Evolutionary conservation across 1,140 invertebrate species (phyloP).

Genomic region (Drosophila lini): DNA sequence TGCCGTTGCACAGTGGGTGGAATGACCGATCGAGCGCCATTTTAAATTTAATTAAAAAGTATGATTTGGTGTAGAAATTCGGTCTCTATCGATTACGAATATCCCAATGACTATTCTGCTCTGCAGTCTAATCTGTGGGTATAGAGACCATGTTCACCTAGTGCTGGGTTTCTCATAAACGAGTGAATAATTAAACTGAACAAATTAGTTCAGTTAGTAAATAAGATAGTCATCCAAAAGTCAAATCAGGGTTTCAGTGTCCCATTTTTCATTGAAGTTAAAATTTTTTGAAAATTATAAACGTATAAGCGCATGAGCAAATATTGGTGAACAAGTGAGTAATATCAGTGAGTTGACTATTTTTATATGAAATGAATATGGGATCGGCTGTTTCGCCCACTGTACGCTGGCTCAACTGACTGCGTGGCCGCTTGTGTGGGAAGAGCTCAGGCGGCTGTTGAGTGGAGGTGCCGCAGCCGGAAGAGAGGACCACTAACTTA

Average conservation of each 20-base stretch:
- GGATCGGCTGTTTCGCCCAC: not conserved
- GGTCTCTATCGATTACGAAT: too few species aligned
- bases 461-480: slow-evolving; percentile 1
- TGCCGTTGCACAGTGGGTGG: slow-evolving; percentile 5
- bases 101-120: too few species aligned
- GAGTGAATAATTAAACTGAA: not conserved
- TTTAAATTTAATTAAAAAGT: not conserved
- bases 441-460: slow-evolving; percentile 16
- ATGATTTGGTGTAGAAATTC: too few species aligned
- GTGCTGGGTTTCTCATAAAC: too few species aligned
- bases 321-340: too few species aligned
- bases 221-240: too few species aligned
- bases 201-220: too few species aligned
- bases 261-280: too few species aligned
- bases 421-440: slow-evolving; percentile 30
- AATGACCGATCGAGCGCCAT: not conserved
- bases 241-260: too few species aligned
- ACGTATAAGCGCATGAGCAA: too few species aligned
- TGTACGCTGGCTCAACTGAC: slow-evolving; percentile 3
- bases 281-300: too few species aligned
- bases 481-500: slow-evolving; percentile 1
- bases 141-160: not conserved
- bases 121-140: not conserved
- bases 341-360: too few species aligned
- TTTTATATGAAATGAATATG: not conserved